phyloP scores from a whole-genome alignment of 2,888 invertebrate genomes.

The Oligia strigilis region DNA sequence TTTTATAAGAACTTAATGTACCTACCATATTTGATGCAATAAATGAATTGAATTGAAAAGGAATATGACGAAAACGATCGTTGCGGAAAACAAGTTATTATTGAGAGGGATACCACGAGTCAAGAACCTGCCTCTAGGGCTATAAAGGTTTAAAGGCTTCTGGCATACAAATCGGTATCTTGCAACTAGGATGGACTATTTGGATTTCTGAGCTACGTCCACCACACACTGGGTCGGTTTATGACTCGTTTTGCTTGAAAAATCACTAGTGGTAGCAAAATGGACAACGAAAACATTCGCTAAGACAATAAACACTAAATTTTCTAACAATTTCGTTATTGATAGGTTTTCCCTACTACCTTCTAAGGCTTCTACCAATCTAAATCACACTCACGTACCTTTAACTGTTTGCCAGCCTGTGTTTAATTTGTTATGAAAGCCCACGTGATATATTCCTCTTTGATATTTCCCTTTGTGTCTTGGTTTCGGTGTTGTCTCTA shows the following conservation, averaged over 20 bases:
- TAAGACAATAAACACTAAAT: not conserved
- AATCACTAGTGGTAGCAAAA: not conserved
- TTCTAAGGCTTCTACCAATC: not conserved
- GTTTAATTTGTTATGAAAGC: slow-evolving; percentile 67
- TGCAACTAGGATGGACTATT: no score
- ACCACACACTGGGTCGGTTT: not conserved
- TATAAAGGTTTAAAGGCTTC: slow-evolving; percentile 44
- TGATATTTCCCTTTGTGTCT: slow-evolving; percentile 25
- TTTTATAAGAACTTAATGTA: no score
- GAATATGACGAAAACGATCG: slow-evolving; percentile 4
- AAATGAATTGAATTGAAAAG: no score
- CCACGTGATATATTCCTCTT: slow-evolving; percentile 66
- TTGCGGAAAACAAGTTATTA: slow-evolving; percentile 47
- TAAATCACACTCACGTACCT: slow-evolving; percentile 65
- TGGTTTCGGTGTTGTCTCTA: slow-evolving; percentile 5
- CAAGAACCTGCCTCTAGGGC: slow-evolving; percentile 47
- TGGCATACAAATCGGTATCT: not conserved
- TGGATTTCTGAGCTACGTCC: not conserved
- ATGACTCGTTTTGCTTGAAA: not conserved
- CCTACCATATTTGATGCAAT: no score
- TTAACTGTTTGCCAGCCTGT: slow-evolving; percentile 74
- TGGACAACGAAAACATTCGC: not conserved
- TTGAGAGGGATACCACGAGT: slow-evolving; percentile 51
- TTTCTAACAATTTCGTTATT: not conserved
- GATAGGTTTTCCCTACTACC: not conserved